Evolutionary conservation across 2,797 vertebrate genomes (phyloP).

Genomic region (Enteromius fasciolatus): DNA sequence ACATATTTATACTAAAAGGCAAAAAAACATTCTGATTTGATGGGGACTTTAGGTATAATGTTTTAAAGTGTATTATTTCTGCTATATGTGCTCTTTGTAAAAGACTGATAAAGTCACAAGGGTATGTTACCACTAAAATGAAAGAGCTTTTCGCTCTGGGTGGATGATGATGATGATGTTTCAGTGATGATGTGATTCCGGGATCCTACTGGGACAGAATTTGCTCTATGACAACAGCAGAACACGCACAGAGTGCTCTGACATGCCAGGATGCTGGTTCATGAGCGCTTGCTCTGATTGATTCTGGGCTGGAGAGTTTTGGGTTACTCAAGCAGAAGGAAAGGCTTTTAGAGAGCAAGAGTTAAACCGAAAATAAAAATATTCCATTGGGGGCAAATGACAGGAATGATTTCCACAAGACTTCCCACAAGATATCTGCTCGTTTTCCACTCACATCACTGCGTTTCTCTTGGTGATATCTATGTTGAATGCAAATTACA

Average conservation of each 20-base stretch:
- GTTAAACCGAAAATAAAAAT: conserved; percentile 35
- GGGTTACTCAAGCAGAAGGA: conserved; percentile 30
- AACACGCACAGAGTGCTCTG: not conserved
- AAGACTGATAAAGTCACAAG: not conserved
- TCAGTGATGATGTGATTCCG: not conserved
- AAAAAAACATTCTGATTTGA: not conserved
- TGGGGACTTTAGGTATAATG: not conserved
- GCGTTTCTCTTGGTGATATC: conserved; percentile 8
- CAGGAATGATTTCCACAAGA: conserved; percentile 27
- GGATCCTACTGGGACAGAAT: conserved; percentile 15
- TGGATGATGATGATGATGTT: conserved; percentile 8
- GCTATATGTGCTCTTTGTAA: not conserved
- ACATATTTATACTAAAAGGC: not conserved
- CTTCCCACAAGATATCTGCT: conserved; percentile 21
- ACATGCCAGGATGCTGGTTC: conserved; percentile 4
- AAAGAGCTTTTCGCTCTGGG: not conserved
- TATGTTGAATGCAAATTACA: conserved; percentile 4
- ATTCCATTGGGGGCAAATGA: conserved; percentile 24
- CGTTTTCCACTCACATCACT: conserved; percentile 10
- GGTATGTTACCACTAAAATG: not conserved
- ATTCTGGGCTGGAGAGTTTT: conserved; percentile 9
- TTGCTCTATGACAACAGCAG: conserved; percentile 8
- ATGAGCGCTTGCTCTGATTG: conserved; percentile 18
- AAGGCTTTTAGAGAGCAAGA: conserved; percentile 26
- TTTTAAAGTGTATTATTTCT: conserved; percentile 7